Base-by-base conservation (phyloP, 2,888 invertebrate species). In the Melanostoma mellinum region DNA sequence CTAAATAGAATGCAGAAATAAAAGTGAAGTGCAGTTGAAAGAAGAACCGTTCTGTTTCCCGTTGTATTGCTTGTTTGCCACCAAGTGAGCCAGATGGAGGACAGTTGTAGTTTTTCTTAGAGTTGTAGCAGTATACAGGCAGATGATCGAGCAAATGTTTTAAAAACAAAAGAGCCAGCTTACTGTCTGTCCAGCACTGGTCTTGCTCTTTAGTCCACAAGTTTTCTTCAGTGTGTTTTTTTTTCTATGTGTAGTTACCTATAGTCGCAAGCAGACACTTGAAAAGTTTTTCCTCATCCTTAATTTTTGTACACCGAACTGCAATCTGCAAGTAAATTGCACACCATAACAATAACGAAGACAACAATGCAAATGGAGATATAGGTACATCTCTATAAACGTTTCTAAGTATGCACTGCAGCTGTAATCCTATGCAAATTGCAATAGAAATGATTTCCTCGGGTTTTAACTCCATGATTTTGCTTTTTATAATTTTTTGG, bases 401-500 rank as follows among this genome's bases (percentile, higher is more conserved):
- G 67, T 53, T 48, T 32, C 38, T 63, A 71, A 65, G 60, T 65
- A 74, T 74, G 69, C 33, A 74, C 65, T 79, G 69, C 79, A 79
- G 74, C 79, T 74, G 79, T 84, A 84, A 84, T 84, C 79, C 84
- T 75, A 84, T 84, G 84, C 84, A 84, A 84, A 84, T 84, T 84
- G 65, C 71, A 75, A 48, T 69, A 74, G 84, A 74, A 74, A 84
- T 84, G 84, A 84, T 84, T 84, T 84, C 74, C 74, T 71, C 60
- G 79, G 74, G 79, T 84, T 79, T 79, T 84, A 75, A 84, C 84
- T 84, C 74, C 56, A 60, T 82, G 82, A 84, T 84, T 84, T 84
- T 44, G 60, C 9, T 69, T 71, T 71, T 63, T 56, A 63, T 52
- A 58, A 56, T 20, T 55, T 33, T 40, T 32, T 4, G 30, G 44